Base-by-base conservation (phyloP, 2,888 invertebrate species). In the Brachynemurus nebulosus region DNA sequence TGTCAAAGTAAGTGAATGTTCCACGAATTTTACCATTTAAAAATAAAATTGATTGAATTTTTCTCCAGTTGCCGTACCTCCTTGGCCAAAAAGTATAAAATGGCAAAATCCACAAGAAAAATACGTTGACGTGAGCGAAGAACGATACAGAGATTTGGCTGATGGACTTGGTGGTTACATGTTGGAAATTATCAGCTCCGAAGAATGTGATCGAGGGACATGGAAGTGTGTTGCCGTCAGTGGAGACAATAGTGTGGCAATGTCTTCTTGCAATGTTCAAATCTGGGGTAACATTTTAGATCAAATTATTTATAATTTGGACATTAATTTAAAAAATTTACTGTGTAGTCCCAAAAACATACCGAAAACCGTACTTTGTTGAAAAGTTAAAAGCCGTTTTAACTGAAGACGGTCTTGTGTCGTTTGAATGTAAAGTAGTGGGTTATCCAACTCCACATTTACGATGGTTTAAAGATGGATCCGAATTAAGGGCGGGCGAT, bases 371-470 rank as follows among this genome's bases (percentile, higher is more conserved):
- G 1, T 72, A 86, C 49, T 91, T 91, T 62, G 83, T 91, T 78
- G 91, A 91, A 62, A 86, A 82, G 54, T 69, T 91, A 8, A 85
- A 86, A 63, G 91, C 91, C 7, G 79, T 91, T 35, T 69, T 91
- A 36, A 90, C 91, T 0, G 90, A 91, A 59, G 91, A 91, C 66
- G 91, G 91, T 1, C 66, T 91, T 23, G 91, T 91, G 1, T 90
- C 90, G 0, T 91, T 91, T 58, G 91, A 91, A 59, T 91, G 91
- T 60, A 91, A 91, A 63, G 90, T 91, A 0, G 89, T 90, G 2
- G 91, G 90, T 0, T 90, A 88, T 53, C 91, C 91, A 0, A 90
- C 90, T 0, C 91, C 91, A 0, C 67, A 81, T 40, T 68, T 91
- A 1, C 78, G 82, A 57, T 91, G 91, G 91, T 91, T 86, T 63